A percentile compares a stretch with the other conserved stretches of the same genome.
These are phyloP conservation scores for Lerista edwardsae DNA, from an alignment of 2,797 vertebrate genomes.

Conservation along the genomic window DNA sequence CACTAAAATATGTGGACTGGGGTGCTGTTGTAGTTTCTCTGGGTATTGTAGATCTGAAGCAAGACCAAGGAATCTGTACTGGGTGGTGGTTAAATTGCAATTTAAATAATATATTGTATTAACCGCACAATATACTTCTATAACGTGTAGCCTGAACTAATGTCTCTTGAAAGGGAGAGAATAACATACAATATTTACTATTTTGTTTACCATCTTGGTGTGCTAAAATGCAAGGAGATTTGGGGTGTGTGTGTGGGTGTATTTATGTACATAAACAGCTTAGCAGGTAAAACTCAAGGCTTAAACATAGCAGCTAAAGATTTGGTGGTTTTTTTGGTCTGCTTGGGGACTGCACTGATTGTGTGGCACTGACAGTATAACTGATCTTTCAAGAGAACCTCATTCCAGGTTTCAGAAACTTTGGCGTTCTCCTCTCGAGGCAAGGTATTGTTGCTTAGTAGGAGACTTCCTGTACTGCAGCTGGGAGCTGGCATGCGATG, in stretches of 20 bases:
- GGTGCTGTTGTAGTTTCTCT: not conserved
- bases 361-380: not conserved
- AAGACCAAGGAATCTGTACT: not conserved
- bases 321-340: not conserved
- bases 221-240: not conserved
- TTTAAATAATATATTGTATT: not conserved
- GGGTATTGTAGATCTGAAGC: not conserved
- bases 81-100: too few species aligned
- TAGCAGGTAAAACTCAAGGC: not conserved
- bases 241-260: not conserved
- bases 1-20: not conserved
- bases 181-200: slow-evolving; percentile 9
- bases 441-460: rapidly evolving
- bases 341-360: too few species aligned
- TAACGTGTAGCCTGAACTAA: not conserved
- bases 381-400: not conserved
- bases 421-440: rapidly evolving
- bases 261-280: not conserved
- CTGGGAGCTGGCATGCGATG: not conserved
- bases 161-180: not conserved
- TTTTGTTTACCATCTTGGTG: not conserved
- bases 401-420: not conserved
- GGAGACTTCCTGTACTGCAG: not conserved
- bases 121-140: too few species aligned
- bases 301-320: not conserved